Conservation (phyloP, 1,140 invertebrate genomes). For the Papilio dardanus region DNA sequence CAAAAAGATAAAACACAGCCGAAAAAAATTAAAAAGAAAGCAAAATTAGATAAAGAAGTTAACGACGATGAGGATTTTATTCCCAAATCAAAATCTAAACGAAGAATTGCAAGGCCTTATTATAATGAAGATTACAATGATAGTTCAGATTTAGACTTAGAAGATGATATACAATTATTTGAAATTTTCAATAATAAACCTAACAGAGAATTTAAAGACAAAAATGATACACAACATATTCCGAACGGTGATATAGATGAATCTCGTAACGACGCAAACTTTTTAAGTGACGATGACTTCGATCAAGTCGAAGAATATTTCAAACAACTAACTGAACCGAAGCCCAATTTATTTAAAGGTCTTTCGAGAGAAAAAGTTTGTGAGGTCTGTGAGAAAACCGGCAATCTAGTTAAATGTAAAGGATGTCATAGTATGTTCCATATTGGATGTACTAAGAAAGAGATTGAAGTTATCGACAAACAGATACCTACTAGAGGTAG, state of each 20-base stretch:
- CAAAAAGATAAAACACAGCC: slow-evolving; percentile 49
- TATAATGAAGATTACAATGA: slow-evolving; percentile 64
- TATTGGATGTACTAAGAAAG: slow-evolving; percentile 74
- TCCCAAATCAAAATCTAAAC: slow-evolving; percentile 69
- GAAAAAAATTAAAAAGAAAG: slow-evolving; percentile 60
- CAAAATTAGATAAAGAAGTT: slow-evolving; percentile 56
- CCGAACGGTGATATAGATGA: slow-evolving; percentile 41
- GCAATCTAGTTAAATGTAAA: slow-evolving; percentile 85
- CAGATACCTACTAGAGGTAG: slow-evolving; percentile 54
- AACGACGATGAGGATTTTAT: slow-evolving; percentile 43
- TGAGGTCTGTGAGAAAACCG: slow-evolving; percentile 85
- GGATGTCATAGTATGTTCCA: slow-evolving; percentile 84
- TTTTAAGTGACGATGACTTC: slow-evolving; percentile 46
- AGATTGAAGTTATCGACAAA: slow-evolving; percentile 51
- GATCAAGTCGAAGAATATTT: slow-evolving; percentile 70
- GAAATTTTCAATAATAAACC: slow-evolving; percentile 55
- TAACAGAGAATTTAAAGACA: slow-evolving; percentile 33
- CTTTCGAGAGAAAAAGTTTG: slow-evolving; percentile 85
- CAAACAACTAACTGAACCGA: slow-evolving; percentile 61
- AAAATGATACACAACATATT: background rate
- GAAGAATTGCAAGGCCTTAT: slow-evolving; percentile 59
- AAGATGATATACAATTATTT: slow-evolving; percentile 65
- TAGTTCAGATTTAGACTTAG: slow-evolving; percentile 65
- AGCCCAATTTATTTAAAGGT: slow-evolving; percentile 85
- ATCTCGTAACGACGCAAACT: slow-evolving; percentile 41